Evolutionary conservation across 2,888 invertebrate species (phyloP).

Genomic region (Plebejus melissa): DNA sequence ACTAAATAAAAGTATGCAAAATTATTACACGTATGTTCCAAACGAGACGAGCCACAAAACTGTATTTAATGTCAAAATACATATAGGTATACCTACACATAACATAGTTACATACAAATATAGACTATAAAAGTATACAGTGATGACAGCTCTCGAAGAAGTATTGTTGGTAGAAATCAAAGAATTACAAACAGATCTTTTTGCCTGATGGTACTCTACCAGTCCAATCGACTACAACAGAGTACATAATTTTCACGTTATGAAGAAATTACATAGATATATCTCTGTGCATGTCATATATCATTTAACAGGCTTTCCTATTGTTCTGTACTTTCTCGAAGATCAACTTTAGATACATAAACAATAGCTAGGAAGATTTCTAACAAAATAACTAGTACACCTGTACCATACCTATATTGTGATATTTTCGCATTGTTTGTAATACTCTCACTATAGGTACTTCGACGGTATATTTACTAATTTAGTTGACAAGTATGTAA

Average conservation of each 20-base stretch:
- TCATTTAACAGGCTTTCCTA: constrained; percentile 31
- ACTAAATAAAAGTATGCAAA: not conserved
- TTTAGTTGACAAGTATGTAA: not conserved
- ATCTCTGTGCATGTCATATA: constrained; percentile 28
- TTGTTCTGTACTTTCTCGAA: constrained; percentile 40
- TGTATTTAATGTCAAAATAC: too few species aligned
- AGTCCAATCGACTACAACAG: not conserved
- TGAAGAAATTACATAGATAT: constrained; percentile 22
- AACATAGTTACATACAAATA: too few species aligned
- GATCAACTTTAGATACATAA: constrained; percentile 35
- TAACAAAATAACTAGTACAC: constrained; percentile 11
- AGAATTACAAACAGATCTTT: too few species aligned
- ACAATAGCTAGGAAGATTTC: constrained; percentile 35
- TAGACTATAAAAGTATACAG: too few species aligned
- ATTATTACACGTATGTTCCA: too few species aligned
- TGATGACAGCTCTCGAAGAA: too few species aligned
- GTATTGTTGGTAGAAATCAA: too few species aligned
- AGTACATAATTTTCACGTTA: not conserved
- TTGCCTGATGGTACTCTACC: not conserved
- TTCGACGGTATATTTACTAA: not conserved
- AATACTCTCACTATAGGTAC: not conserved
- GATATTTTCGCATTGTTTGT: not conserved
- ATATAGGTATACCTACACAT: too few species aligned
- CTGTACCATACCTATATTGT: constrained; percentile 32
- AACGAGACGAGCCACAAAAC: too few species aligned